These are phyloP conservation scores for Enteromius paludinosus DNA, from an alignment of 2,797 vertebrate species.

Conservation along the genomic window DNA sequence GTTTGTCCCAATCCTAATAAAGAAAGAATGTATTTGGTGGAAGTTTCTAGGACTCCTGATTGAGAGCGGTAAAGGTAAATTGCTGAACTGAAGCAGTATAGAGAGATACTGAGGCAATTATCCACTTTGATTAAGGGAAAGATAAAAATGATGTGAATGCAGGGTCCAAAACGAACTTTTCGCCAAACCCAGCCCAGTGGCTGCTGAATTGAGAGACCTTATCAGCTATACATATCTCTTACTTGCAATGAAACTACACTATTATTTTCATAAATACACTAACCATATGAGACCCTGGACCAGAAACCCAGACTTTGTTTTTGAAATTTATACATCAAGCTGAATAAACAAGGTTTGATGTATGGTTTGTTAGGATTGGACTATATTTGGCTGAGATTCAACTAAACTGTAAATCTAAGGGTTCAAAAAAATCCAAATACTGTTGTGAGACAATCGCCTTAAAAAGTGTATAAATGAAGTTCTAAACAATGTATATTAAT, in stretches of 20 bases:
- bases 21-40: conserved; percentile 25
- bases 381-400: too few relatives aligned
- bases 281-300: too few relatives aligned
- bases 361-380: too few relatives aligned
- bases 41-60: conserved; percentile 30
- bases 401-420: too few relatives aligned
- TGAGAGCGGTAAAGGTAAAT: background rate
- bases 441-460: too few relatives aligned
- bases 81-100: background rate
- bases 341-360: too few relatives aligned
- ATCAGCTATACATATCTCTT: background rate
- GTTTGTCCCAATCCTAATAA: conserved; percentile 46
- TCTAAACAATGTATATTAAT: too few relatives aligned
- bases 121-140: background rate
- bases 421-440: too few relatives aligned
- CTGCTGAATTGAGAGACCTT: background rate
- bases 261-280: background rate
- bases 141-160: background rate
- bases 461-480: too few relatives aligned
- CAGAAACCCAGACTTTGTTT: too few relatives aligned
- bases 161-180: background rate
- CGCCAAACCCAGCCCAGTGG: background rate
- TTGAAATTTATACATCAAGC: too few relatives aligned
- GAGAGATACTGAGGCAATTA: background rate
- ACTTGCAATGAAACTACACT: background rate